A percentile compares a stretch with the other conserved stretches of the same genome.
phyloP scores from a whole-genome alignment of 2,113 vertebrate genomes.

The Alectura lathami region DNA sequence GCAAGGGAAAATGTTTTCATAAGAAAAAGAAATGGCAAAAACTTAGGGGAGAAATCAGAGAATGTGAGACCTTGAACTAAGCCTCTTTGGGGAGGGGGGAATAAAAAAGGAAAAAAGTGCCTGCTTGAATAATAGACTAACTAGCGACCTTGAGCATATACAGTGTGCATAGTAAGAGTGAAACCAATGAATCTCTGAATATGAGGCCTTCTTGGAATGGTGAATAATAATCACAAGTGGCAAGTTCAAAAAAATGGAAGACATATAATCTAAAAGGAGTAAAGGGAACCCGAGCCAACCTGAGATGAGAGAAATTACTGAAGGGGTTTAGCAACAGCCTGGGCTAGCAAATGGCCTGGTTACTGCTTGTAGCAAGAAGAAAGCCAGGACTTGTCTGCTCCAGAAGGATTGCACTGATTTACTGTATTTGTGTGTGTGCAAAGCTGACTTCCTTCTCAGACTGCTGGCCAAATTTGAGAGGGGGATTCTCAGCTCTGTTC shows the following conservation, averaged over 20 bases:
- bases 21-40: slow-evolving; percentile 79
- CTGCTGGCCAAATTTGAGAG: background rate
- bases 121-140: slow-evolving; percentile 76
- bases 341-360: slow-evolving; percentile 1
- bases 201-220: slow-evolving; percentile 71
- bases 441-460: background rate
- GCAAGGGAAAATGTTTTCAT: slow-evolving; percentile 73
- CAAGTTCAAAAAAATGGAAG: slow-evolving; percentile 66
- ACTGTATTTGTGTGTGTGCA: background rate
- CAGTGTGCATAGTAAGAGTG: slow-evolving; percentile 71
- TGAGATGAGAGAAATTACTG: slow-evolving; percentile 55
- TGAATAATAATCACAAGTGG: slow-evolving; percentile 77
- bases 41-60: slow-evolving; percentile 65
- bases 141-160: slow-evolving; percentile 79
- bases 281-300: slow-evolving; percentile 40
- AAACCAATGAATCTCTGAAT: slow-evolving; percentile 75
- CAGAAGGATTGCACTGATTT: background rate
- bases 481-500: background rate
- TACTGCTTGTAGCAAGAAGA: background rate
- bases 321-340: slow-evolving; percentile 33
- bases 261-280: slow-evolving; percentile 55
- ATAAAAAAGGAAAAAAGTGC: slow-evolving; percentile 66
- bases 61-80: slow-evolving; percentile 80
- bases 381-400: background rate
- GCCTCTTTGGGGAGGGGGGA: slow-evolving; percentile 54